Conservation (phyloP, 1,140 invertebrate species). For the Anoplolepis gracilipes region DNA sequence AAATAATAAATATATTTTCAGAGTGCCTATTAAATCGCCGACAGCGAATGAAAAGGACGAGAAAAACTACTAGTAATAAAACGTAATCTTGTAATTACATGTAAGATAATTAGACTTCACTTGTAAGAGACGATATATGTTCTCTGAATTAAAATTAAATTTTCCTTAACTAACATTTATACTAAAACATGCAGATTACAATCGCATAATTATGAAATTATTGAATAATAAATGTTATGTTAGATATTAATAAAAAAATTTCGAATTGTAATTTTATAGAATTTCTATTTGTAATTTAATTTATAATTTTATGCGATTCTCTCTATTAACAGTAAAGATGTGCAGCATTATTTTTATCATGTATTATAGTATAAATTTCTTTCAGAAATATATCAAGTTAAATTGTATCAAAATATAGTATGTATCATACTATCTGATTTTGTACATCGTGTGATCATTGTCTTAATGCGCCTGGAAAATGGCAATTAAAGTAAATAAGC, state of each 20-base stretch:
- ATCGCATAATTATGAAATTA: not conserved
- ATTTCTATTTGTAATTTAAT: not conserved
- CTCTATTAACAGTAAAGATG: not conserved
- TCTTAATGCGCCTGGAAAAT: not conserved
- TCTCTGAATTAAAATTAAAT: not conserved
- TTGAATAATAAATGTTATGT: not conserved
- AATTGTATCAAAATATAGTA: not conserved
- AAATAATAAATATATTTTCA: constrained; percentile 39
- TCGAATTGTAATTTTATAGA: not conserved
- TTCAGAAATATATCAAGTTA: not conserved
- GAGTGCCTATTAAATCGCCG: not conserved
- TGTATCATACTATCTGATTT: not conserved
- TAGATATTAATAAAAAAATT: not conserved
- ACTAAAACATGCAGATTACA: not conserved
- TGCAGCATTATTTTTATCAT: not conserved
- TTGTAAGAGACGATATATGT: not conserved
- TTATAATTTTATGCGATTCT: not conserved
- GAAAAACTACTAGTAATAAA: not conserved
- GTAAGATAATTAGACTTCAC: not conserved
- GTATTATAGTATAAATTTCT: not conserved
- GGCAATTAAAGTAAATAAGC: constrained; percentile 19
- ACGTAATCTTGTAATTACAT: not conserved
- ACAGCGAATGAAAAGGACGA: not conserved
- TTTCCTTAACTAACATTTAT: not conserved
- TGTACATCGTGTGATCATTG: not conserved